phyloP scores from a whole-genome alignment of 2,797 vertebrate genomes.

The Tapirus indicus region DNA sequence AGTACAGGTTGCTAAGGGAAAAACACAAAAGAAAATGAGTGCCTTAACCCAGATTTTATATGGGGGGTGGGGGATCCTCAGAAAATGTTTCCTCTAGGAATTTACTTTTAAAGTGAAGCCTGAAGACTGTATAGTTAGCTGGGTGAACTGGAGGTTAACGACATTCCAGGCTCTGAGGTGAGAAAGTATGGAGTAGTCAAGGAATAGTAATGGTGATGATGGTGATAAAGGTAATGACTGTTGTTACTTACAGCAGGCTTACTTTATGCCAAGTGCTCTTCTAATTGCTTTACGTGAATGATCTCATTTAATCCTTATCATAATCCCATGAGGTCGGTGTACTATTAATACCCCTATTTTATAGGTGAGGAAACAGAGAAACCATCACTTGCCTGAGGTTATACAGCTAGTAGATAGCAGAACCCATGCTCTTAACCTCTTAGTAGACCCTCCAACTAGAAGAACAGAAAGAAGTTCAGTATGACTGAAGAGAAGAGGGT shows the following conservation, averaged over 20 bases:
- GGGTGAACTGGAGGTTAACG: background rate
- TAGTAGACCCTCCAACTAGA: background rate
- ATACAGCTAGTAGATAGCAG: background rate
- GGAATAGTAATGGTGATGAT: background rate
- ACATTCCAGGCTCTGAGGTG: background rate
- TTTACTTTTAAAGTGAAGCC: constrained; percentile 54
- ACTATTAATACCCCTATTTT: background rate
- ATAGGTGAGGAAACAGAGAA: background rate
- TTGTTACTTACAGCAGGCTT: background rate
- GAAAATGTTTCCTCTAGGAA: constrained; percentile 1
- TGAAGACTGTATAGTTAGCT: background rate
- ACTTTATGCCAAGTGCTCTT: background rate
- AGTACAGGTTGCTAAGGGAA: background rate
- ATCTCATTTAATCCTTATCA: background rate
- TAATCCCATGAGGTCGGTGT: background rate
- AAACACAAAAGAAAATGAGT: background rate
- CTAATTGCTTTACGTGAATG: constrained; percentile 36
- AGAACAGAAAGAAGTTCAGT: constrained; percentile 2
- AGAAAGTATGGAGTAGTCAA: background rate
- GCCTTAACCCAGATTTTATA: background rate
- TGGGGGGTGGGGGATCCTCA: background rate
- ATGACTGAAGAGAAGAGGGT: background rate
- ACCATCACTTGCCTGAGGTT: background rate
- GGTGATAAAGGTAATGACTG: background rate
- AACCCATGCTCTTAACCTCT: background rate